Evolutionary conservation across 2,888 invertebrate species (phyloP).

Genomic region (Sympetrum striolatum): DNA sequence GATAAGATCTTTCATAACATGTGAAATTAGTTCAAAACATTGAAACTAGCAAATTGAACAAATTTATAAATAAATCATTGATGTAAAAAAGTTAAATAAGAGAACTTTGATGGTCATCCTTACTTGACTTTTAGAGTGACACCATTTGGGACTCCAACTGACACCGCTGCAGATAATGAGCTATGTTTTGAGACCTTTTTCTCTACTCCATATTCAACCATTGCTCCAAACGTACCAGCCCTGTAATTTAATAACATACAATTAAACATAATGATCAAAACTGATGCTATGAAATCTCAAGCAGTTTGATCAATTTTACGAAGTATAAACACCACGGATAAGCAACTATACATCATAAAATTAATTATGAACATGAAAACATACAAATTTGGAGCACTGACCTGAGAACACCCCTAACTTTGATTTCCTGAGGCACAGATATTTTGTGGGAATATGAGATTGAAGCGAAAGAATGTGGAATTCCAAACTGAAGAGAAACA

Average conservation of each 20-base stretch:
- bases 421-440: constrained; percentile 74
- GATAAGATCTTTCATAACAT: too few species aligned
- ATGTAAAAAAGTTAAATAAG: too few species aligned
- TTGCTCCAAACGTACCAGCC: constrained; percentile 83
- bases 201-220: constrained; percentile 90
- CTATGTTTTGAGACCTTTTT: constrained; percentile 92
- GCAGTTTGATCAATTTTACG: not conserved
- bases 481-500: constrained; percentile 80
- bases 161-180: constrained; percentile 82
- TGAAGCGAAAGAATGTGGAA: constrained; percentile 78
- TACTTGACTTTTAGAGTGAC: constrained; percentile 88
- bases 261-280: not conserved
- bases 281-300: not conserved
- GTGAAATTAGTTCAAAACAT: too few species aligned
- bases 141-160: constrained; percentile 85
- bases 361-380: too few species aligned
- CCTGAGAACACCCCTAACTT: constrained; percentile 79
- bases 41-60: too few species aligned
- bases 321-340: not conserved
- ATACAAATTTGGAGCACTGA: constrained; percentile 61
- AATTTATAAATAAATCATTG: too few species aligned
- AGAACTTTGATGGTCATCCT: constrained; percentile 50
- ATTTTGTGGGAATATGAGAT: constrained; percentile 81
- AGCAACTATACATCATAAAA: too few species aligned
- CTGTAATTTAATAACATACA: constrained; percentile 59